phyloP scores from a whole-genome alignment of 2,113 vertebrate species.

The Numenius arquata region DNA sequence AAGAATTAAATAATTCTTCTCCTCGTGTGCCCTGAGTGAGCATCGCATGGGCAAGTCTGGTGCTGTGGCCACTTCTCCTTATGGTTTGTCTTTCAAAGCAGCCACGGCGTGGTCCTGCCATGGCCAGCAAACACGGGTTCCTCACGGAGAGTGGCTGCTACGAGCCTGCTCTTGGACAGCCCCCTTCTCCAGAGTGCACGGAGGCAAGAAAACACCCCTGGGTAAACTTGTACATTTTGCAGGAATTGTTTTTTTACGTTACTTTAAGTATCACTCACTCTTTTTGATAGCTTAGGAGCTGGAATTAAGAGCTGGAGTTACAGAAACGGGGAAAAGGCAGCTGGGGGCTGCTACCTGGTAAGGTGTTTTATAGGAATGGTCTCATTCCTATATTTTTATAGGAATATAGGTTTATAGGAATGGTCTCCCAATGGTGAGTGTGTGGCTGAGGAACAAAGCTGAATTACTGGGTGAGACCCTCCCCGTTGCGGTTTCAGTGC shows the following conservation, averaged over 20 bases:
- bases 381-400: too few relatives aligned
- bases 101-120: accelerated
- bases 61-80: too few relatives aligned
- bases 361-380: neutral
- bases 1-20: neutral
- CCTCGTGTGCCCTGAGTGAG: accelerated
- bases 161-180: neutral
- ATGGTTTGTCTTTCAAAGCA: accelerated
- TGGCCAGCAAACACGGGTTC: accelerated
- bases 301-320: neutral
- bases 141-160: accelerated
- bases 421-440: accelerated
- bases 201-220: neutral
- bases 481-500: neutral
- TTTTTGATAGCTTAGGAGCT: neutral
- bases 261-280: neutral
- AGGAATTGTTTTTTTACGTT: neutral
- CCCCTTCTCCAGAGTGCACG: accelerated
- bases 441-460: neutral
- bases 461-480: neutral
- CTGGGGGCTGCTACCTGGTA: neutral
- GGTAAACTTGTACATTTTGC: neutral
- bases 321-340: too few relatives aligned
- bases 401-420: neutral
- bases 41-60: accelerated